These are phyloP conservation scores for Drosophila eohydei DNA, from an alignment of 2,888 invertebrate genomes.

Conservation along the genomic window DNA sequence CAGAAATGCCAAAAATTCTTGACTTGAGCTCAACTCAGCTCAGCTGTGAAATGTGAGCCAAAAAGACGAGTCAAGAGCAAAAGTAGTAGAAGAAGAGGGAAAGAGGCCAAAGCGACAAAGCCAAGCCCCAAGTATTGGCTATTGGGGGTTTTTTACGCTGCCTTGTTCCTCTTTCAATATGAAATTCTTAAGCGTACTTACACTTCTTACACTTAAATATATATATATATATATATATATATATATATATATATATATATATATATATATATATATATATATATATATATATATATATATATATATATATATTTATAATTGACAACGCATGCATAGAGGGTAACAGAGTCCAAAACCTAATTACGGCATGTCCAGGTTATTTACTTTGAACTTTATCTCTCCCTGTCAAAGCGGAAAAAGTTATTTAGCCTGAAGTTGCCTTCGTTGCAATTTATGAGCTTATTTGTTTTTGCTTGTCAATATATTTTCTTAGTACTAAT, in stretches of 20 bases:
- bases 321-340: conserved; percentile 17
- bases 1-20: conserved; percentile 74
- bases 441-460: conserved; percentile 58
- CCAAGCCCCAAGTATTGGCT: conserved; percentile 31
- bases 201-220: conserved; percentile 28
- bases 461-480: conserved; percentile 30
- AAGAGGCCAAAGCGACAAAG: conserved; percentile 13
- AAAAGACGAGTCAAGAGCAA: conserved; percentile 36
- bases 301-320: conserved; percentile 2
- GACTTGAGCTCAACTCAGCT: conserved; percentile 52
- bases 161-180: conserved; percentile 50
- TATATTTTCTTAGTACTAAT: conserved; percentile 22
- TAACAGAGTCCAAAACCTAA: conserved; percentile 24
- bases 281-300: background rate
- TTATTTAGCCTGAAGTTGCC: conserved; percentile 42
- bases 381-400: conserved; percentile 21
- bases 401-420: conserved; percentile 40
- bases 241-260: background rate
- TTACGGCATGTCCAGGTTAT: conserved; percentile 23
- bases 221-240: background rate
- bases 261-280: too few species aligned
- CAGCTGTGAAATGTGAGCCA: conserved; percentile 60
- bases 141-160: conserved; percentile 48
- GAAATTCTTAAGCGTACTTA: conserved; percentile 72
- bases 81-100: background rate